Evolutionary conservation across 2,113 vertebrate genomes (phyloP).

Genomic region (Xenopus laevis): DNA sequence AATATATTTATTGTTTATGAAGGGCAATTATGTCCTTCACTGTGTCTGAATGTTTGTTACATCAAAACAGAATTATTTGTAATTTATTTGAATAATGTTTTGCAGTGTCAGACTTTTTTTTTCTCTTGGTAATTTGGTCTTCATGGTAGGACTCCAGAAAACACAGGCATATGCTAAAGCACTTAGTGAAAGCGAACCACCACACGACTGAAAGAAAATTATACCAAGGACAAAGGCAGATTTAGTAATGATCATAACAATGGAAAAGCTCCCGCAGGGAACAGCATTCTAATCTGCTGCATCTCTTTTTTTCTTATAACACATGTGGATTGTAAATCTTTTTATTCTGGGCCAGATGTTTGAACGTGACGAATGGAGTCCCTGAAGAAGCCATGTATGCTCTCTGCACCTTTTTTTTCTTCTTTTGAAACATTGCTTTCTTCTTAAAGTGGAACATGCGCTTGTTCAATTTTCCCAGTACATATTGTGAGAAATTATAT

Average conservation of each 20-base stretch:
- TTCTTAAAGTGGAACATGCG: background rate
- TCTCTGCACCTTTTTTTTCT: background rate
- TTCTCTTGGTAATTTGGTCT: background rate
- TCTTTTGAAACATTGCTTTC: slow-evolving; percentile 1
- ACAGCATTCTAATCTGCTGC: slow-evolving; percentile 7
- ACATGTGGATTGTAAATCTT: slow-evolving; percentile 15
- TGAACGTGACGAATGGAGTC: slow-evolving; percentile 19
- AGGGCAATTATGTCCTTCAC: no score
- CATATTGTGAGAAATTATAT: no score
- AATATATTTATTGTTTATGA: no score
- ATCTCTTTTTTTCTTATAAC: background rate
- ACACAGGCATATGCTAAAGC: background rate
- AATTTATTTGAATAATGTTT: no score
- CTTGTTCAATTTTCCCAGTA: no score
- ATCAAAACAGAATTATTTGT: no score
- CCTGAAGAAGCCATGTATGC: background rate
- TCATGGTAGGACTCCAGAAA: background rate
- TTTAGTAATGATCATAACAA: slow-evolving; percentile 33
- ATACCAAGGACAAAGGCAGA: slow-evolving; percentile 40
- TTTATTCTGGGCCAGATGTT: slow-evolving; percentile 24
- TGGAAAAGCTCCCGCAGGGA: slow-evolving; percentile 17
- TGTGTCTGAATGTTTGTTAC: no score
- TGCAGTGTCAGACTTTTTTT: no score
- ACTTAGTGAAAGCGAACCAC: slow-evolving; percentile 9
- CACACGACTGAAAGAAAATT: slow-evolving; percentile 19